These are phyloP conservation scores for Leptopilina drosophilae DNA, from an alignment of 2,888 invertebrate species.

Conservation along the genomic window DNA sequence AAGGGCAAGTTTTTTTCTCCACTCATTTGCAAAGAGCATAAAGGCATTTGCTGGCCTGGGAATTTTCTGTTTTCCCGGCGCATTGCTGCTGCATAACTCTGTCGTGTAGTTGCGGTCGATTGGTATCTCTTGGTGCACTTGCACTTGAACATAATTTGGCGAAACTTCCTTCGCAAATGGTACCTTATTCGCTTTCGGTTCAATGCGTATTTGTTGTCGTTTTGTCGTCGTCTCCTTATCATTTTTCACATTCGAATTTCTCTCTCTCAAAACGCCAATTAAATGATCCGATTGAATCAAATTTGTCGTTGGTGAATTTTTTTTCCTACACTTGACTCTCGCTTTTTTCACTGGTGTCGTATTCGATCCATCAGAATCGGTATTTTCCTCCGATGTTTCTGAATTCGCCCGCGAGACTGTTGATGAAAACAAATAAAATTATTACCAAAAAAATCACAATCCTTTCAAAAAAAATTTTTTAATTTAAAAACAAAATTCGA, in stretches of 20 bases:
- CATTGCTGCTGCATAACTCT: conserved; percentile 36
- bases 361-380: not conserved
- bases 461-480: no score
- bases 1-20: conserved; percentile 80
- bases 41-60: conserved; percentile 83
- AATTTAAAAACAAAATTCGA: no score
- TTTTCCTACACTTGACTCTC: conserved; percentile 15
- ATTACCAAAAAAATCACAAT: not conserved
- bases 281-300: conserved; percentile 56
- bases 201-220: conserved; percentile 61
- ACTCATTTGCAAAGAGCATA: conserved; percentile 82
- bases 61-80: conserved; percentile 75
- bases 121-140: conserved; percentile 54
- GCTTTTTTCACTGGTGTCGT: conserved; percentile 26
- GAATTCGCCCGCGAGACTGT: not conserved
- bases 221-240: conserved; percentile 27
- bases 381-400: conserved; percentile 4
- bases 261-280: conserved; percentile 65
- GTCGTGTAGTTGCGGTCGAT: conserved; percentile 35
- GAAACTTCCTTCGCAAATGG: conserved; percentile 48
- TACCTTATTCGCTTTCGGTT: conserved; percentile 55
- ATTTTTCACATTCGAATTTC: conserved; percentile 50
- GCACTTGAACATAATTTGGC: conserved; percentile 58
- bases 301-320: conserved; percentile 32
- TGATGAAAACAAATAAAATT: not conserved